These are phyloP conservation scores for Siniperca knerii DNA, from an alignment of 2,113 vertebrate genomes.

Conservation along the genomic window DNA sequence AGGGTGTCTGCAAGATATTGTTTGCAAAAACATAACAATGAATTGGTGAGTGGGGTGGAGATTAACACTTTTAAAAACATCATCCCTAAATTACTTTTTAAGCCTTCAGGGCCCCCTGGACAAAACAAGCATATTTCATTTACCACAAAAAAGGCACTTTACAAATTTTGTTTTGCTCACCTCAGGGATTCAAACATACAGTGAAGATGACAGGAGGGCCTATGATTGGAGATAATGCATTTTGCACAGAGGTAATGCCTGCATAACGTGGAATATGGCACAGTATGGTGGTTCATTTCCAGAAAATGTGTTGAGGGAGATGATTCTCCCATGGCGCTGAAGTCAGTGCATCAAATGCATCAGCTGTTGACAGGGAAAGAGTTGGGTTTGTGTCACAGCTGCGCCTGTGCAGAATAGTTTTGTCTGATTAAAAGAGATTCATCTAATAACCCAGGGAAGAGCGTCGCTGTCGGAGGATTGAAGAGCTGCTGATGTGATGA, in stretches of 20 bases:
- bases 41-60: neutral
- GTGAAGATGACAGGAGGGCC: neutral
- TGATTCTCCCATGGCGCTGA: slow-evolving; percentile 19
- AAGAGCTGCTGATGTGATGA: slow-evolving; percentile 57
- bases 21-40: neutral
- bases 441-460: slow-evolving; percentile 62
- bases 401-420: slow-evolving; percentile 51
- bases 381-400: slow-evolving; percentile 33
- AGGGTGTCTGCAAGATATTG: neutral
- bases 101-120: neutral
- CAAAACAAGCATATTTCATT: neutral
- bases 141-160: neutral
- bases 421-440: slow-evolving; percentile 74
- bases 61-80: neutral
- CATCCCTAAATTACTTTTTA: neutral
- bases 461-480: slow-evolving; percentile 30
- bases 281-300: slow-evolving; percentile 52
- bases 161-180: neutral
- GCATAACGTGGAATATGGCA: slow-evolving; percentile 15
- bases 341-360: slow-evolving; percentile 41
- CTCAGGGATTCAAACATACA: neutral
- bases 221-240: slow-evolving; percentile 28
- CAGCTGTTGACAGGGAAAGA: slow-evolving; percentile 42
- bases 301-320: slow-evolving; percentile 54
- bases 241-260: slow-evolving; percentile 18